Evolutionary conservation across 2,113 vertebrate species (phyloP), one percentile per base, ranked within the genome.

Genomic region (Aspidoscelis tigris): DNA sequence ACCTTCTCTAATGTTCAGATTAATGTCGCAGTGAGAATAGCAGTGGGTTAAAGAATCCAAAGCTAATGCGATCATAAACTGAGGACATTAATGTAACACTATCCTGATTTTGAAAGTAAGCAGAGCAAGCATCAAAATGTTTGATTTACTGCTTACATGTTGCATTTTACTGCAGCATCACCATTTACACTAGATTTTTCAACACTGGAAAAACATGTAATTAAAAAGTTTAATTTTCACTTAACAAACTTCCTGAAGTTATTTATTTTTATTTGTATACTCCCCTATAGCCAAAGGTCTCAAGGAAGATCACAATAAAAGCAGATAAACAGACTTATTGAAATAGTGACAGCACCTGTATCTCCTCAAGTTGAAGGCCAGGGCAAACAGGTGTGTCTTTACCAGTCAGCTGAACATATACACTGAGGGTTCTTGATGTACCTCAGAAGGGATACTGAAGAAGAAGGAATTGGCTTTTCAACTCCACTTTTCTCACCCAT

Each of bases 81-180:
- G 70, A 78, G 20, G 2, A 61, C 12, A 80, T 68, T 7, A 84
- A 79, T 44, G 16, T n/a, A 33, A 11, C 0, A 5, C 9, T 41
- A 1, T 4, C 70, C 80, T 70, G 16, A 16, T 80, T 39, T 20
- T 61, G 55, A 87, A 1, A 84, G 41, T 11, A 66, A 84, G 90
- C 85, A 50, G 65, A 16, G 24, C 55, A 58, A n/a, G 26, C 55
- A 74, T 73, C 11, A 61, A 84, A 84, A 78, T 26, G 7, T 8
- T 53, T 53, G 21, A 43, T 78, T 73, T 53, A n/a, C 26, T 7
- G 22, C 39, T 82, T 26, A 11, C n/a, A 77, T 33, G 78, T 78
- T 89, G 39, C 74, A 64, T 82, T 90, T 66, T 65, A 84, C 74
- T 84, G 18, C 79, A 83, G 84, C 14, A 87, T 88, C 70, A 64